Evolutionary conservation across 2,797 vertebrate species (phyloP).

Genomic region (Gymnopithys bicolor): DNA sequence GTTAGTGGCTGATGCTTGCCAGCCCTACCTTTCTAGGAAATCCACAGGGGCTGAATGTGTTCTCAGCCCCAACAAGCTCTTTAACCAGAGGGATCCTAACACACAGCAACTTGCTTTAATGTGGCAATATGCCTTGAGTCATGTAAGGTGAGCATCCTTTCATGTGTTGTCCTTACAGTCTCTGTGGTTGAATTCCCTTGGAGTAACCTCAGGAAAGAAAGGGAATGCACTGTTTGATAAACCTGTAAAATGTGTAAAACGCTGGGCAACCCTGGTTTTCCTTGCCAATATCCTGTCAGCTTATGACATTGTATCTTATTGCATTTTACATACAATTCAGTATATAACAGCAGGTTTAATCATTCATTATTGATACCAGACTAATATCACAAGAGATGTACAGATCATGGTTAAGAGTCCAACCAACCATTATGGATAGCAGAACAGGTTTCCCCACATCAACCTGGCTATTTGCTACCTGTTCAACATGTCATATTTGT

Average conservation of each 20-base stretch:
- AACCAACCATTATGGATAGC: not conserved
- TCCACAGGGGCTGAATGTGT: not conserved
- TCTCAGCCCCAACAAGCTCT: not conserved
- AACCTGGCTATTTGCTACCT: not conserved
- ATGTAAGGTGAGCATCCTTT: not conserved
- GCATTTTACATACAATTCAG: fast-evolving
- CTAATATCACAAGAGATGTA: not conserved
- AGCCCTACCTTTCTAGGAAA: not conserved
- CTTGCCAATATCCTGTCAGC: not conserved
- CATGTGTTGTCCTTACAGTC: not conserved
- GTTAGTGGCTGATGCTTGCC: not conserved
- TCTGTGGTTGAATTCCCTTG: not conserved
- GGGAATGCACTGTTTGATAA: not conserved
- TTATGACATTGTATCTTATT: not conserved
- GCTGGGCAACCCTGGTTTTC: not conserved
- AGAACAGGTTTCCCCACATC: not conserved
- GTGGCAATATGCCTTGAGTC: not conserved
- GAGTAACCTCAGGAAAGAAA: not conserved
- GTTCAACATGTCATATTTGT: not conserved
- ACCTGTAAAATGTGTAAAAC: not conserved
- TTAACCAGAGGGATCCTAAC: not conserved
- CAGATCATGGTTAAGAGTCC: not conserved
- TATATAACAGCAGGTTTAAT: not conserved
- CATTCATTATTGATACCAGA: not conserved
- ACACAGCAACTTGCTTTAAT: not conserved